Evolutionary conservation across 2,797 vertebrate species (phyloP), one percentile per base, ranked within the genome.

Genomic region (Phoeniculus purpureus): DNA sequence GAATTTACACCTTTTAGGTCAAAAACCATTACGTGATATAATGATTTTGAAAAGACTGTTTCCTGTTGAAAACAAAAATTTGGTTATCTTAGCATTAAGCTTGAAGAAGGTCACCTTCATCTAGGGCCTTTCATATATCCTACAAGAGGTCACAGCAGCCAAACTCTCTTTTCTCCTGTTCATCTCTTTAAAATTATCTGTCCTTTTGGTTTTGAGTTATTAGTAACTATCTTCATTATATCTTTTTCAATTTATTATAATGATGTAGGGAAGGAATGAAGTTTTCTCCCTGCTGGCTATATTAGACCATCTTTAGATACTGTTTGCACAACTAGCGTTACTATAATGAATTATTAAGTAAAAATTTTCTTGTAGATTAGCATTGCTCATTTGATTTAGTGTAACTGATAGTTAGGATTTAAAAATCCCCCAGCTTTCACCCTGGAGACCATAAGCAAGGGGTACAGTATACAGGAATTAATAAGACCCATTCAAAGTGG

Each of bases 341-440:
- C 32, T 75, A 16, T 87, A 23, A 29, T 32, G 56, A 87, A 77
- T 84, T n/a, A 32, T 10, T 45, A 37, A 58, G 18, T 87, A 81
- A 88, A 61, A 76, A 81, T 93, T 89, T 79, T 84, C 25, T 73
- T 76, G 37, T 86, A 77, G 81, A 50, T 96, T 64, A 91, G 34
- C 85, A 60, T 89, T 79, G 67, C 73, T 82, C 83, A 32, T 81
- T 96, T 96, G 51, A 55, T 80, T 89, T 54, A 87, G 71, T 83
- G 87, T 90, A 94, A 87, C 47, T 89, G 65, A 56, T 92, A 47
- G 56, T 79, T 82, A 70, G 45, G 27, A 54, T 55, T 92, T 80
- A 40, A 62, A 77, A 83, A 66, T 71, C 68, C 22, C 22, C 18
- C 18, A 68, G 13, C 32, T 82, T 31, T 79, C 4, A 45, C 65